Conservation (phyloP, 1,140 invertebrate species). For the Tetramorium parvispinum region DNA sequence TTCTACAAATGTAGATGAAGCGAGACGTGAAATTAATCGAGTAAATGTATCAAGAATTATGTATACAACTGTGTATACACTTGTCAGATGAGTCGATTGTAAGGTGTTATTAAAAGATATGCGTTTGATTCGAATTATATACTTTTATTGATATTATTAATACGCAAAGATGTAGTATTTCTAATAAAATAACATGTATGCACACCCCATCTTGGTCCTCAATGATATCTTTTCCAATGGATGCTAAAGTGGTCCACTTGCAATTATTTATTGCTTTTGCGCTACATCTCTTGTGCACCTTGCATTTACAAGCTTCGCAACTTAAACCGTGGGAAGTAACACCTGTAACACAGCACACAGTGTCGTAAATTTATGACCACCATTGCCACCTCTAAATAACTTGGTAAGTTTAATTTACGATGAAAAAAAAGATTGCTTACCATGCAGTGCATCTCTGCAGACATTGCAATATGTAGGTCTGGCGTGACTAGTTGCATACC, state of each 20-base stretch:
- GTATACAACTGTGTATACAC: not conserved
- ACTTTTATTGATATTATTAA: constrained; percentile 1
- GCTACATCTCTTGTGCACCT: constrained; percentile 97
- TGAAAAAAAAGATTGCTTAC: constrained; percentile 79
- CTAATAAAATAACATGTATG: constrained; percentile 55
- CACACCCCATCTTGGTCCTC: constrained; percentile 96
- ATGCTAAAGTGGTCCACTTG: constrained; percentile 98
- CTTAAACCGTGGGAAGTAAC: constrained; percentile 97
- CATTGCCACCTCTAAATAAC: too few relatives aligned
- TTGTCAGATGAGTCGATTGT: not conserved
- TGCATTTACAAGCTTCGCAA: constrained; percentile 98
- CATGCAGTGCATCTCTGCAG: constrained; percentile 95
- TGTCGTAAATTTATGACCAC: not conserved
- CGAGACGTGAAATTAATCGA: not conserved
- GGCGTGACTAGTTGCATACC: constrained; percentile 97
- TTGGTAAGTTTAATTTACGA: not conserved
- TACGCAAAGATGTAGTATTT: constrained; percentile 22
- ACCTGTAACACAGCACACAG: constrained; percentile 83
- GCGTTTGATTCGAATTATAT: not conserved
- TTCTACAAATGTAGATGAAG: constrained; percentile 87
- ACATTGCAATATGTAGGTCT: constrained; percentile 98
- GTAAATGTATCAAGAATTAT: not conserved
- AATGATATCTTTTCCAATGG: constrained; percentile 96
- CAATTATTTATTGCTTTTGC: constrained; percentile 96
- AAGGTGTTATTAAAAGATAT: not conserved